Conservation (phyloP, 2,113 vertebrate genomes). For the Plectropomus leopardus region DNA sequence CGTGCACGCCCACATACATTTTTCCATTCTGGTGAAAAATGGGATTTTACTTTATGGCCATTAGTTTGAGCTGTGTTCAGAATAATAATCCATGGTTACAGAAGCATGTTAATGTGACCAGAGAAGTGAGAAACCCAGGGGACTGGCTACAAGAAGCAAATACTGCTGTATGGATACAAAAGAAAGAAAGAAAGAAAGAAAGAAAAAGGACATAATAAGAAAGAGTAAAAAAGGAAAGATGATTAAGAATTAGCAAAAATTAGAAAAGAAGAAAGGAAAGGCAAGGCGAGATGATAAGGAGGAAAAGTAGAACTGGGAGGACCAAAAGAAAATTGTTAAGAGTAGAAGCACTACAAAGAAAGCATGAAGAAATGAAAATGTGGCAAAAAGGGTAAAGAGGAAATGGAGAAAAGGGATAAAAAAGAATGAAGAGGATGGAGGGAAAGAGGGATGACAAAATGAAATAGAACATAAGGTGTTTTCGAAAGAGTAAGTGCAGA, state of each 20-base stretch:
- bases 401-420: not conserved
- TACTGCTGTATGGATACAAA: not conserved
- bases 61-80: constrained; percentile 42
- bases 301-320: not conserved
- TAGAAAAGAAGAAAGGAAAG: not conserved
- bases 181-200: constrained; percentile 4
- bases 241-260: not conserved
- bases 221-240: not conserved
- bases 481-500: not conserved
- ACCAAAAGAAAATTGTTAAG: not conserved
- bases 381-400: not conserved
- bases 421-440: not conserved
- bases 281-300: not conserved
- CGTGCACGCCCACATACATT: not conserved
- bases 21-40: constrained; percentile 39
- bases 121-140: constrained; percentile 33
- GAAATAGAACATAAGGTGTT: not conserved
- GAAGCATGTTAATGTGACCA: constrained; percentile 59
- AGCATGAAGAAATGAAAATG: not conserved
- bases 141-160: not conserved
- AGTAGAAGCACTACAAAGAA: not conserved
- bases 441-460: not conserved
- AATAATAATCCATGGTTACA: constrained; percentile 42
- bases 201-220: not conserved
- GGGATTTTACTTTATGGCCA: constrained; percentile 54